A percentile compares a stretch with the other conserved stretches of the same genome.
Conservation (phyloP, 2,113 vertebrate species). For the Laticauda laticaudata region DNA sequence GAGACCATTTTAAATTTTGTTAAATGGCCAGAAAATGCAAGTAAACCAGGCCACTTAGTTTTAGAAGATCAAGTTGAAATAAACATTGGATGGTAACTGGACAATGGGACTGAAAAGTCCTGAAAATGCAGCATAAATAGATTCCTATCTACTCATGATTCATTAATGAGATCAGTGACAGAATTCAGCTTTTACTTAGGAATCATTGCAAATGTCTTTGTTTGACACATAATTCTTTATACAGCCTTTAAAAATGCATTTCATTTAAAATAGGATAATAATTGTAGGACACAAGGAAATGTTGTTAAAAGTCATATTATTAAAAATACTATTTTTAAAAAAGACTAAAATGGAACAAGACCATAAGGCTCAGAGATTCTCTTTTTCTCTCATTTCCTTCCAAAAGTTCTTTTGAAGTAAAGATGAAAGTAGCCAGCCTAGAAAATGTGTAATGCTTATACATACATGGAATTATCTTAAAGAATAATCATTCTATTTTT, state of each 20-base stretch:
- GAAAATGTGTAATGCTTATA: neutral
- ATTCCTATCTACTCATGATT: neutral
- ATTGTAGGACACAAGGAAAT: neutral
- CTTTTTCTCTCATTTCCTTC: neutral
- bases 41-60: neutral
- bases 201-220: slow-evolving; percentile 17
- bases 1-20: slow-evolving; percentile 10
- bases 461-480: neutral
- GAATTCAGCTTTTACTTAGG: slow-evolving; percentile 12
- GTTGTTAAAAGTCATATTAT: neutral
- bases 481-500: neutral
- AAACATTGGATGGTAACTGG: neutral
- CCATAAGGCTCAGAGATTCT: neutral
- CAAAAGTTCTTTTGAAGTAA: neutral
- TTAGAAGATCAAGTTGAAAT: slow-evolving; percentile 12
- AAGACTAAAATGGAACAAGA: neutral
- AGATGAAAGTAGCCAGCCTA: neutral
- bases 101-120: neutral
- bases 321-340: neutral
- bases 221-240: slow-evolving; percentile 27
- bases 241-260: neutral
- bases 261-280: slow-evolving; percentile 26
- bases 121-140: neutral
- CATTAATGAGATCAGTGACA: slow-evolving; percentile 5
- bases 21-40: neutral